These are phyloP conservation scores for Vollenhovia emeryi DNA, from an alignment of 1,140 invertebrate genomes.

Conservation along the genomic window DNA sequence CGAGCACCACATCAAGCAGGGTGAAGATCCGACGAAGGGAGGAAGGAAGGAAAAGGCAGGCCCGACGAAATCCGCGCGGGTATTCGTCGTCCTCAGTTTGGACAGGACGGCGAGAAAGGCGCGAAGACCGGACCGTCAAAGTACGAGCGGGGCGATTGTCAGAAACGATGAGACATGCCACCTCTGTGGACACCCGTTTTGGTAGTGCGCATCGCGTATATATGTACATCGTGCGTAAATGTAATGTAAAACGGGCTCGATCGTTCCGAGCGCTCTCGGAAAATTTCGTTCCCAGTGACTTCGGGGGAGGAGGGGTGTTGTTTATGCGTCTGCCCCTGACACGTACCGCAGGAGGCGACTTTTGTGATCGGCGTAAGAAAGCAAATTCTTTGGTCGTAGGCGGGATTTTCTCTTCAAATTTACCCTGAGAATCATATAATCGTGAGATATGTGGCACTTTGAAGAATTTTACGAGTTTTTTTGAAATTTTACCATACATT, in stretches of 20 bases:
- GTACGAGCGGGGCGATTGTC: background rate
- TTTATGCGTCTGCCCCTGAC: background rate
- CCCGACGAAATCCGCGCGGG: constrained; percentile 14
- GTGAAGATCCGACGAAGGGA: constrained; percentile 18
- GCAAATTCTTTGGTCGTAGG: background rate
- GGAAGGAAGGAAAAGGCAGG: background rate
- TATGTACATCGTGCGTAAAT: constrained; percentile 15
- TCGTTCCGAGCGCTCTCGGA: background rate
- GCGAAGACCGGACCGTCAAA: constrained; percentile 6
- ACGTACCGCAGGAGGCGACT: background rate
- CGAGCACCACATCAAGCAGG: constrained; percentile 16
- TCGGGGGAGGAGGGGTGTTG: background rate
- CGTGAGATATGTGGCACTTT: no score
- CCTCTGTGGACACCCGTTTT: constrained; percentile 8
- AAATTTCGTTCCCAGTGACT: constrained; percentile 1
- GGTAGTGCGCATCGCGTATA: background rate
- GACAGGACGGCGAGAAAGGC: background rate
- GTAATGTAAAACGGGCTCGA: background rate
- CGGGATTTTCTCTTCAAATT: no score
- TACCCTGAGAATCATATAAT: no score
- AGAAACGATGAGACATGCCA: background rate
- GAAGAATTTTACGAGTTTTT: no score
- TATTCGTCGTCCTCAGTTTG: constrained; percentile 4
- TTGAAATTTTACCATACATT: no score
- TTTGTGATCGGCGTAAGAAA: background rate